These are phyloP conservation scores for Phrynocephalus guinanensis DNA, from an alignment of 2,797 vertebrate genomes.

Conservation along the genomic window DNA sequence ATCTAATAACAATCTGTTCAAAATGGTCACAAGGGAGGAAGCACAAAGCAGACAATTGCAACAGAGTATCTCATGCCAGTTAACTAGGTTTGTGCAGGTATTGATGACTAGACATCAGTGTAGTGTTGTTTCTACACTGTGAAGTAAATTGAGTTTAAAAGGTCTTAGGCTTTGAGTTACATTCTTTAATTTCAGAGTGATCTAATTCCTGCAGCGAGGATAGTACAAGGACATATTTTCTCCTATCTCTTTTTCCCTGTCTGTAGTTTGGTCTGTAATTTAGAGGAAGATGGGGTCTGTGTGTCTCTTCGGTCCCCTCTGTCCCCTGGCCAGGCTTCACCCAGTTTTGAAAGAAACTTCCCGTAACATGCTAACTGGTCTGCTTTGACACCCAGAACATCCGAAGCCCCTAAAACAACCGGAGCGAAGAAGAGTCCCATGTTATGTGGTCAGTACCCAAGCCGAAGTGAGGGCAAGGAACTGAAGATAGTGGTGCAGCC, in stretches of 20 bases:
- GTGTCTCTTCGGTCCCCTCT: not conserved
- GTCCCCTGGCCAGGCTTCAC: constrained; percentile 59
- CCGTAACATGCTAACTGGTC: constrained; percentile 65
- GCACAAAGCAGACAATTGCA: not conserved
- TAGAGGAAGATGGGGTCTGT: constrained; percentile 17
- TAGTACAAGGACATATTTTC: constrained; percentile 21
- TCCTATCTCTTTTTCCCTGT: constrained; percentile 50
- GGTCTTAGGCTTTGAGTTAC: not conserved
- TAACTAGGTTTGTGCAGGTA: not conserved
- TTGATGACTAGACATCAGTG: not conserved
- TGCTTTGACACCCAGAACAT: constrained; percentile 79
- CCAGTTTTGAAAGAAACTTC: constrained; percentile 35
- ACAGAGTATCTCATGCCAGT: not conserved
- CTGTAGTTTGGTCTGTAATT: constrained; percentile 29
- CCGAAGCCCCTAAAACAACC: constrained; percentile 80
- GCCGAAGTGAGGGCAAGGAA: constrained; percentile 94
- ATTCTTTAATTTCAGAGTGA: not conserved
- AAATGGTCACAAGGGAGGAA: not conserved
- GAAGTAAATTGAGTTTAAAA: not conserved
- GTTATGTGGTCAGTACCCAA: constrained; percentile 91
- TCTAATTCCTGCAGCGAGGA: not conserved
- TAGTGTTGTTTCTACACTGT: not conserved
- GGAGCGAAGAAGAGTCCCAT: constrained; percentile 88
- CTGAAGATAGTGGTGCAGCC: constrained; percentile 96
- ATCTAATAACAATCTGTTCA: not conserved